Evolutionary conservation across 2,888 invertebrate genomes (phyloP).

Genomic region (Lasiommata megera): DNA sequence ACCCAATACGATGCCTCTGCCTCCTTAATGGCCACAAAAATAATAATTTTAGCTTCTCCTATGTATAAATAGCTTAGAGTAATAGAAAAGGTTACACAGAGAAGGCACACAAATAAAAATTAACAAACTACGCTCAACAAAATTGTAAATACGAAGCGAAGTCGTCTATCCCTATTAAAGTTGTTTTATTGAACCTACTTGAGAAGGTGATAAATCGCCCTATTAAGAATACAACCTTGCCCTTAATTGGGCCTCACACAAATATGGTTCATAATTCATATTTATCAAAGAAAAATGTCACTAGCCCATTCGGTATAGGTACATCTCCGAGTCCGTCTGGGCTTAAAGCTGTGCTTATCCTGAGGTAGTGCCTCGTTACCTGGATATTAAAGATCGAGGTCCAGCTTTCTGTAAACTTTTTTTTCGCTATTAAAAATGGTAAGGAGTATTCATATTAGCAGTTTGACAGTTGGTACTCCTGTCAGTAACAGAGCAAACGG

Average conservation of each 20-base stretch:
- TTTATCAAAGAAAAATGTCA: constrained; percentile 1
- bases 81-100: too few relatives aligned
- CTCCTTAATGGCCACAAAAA: too few relatives aligned
- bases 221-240: constrained; percentile 32
- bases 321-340: not conserved
- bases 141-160: constrained; percentile 1
- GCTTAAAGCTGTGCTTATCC: not conserved
- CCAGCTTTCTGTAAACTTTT: not conserved
- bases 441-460: too few relatives aligned
- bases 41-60: too few relatives aligned
- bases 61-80: too few relatives aligned
- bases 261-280: not conserved
- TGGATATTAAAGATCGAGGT: not conserved
- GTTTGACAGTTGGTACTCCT: too few relatives aligned
- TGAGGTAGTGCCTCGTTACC: not conserved
- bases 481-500: too few relatives aligned
- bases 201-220: constrained; percentile 25
- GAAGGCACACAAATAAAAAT: too few relatives aligned
- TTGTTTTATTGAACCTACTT: constrained; percentile 24
- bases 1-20: too few relatives aligned
- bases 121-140: too few relatives aligned
- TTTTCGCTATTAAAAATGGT: not conserved
- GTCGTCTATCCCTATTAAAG: constrained; percentile 23
- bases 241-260: constrained; percentile 28
- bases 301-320: not conserved